Evolutionary conservation across 2,797 vertebrate species (phyloP), one percentile per base, ranked within the genome.

Genomic region (Acipenser transmontanus): DNA sequence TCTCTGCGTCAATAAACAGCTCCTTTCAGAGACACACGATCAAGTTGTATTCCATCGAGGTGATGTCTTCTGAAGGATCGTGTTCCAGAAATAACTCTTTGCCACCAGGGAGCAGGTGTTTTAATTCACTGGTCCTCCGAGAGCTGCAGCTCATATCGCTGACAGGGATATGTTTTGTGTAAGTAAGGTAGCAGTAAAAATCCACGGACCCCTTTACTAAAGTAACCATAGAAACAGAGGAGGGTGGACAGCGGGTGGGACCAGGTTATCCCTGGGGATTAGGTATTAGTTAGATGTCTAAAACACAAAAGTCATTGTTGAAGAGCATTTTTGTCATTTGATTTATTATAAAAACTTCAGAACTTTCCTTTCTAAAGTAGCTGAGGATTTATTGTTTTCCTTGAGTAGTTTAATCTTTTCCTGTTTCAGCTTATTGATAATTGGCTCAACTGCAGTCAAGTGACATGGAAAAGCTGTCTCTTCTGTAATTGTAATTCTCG

Each of bases 141-240:
- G 52, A 54, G 6, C n/a, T 54, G 52, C n/a, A 7, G 7, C 52
- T 54, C 52, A 9, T n/a, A 54, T 54, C 7, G 52, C 52, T 54
- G 52, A 9, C 52, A 54, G 52, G 6, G 52, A 54, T 8, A n/a
- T 54, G 7, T 8, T 54, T 54, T 54, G 9, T 54, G 7, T 54
- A 9, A 54, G 52, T 8, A 54, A 34, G 52, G n/a, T 54, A 54
- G 52, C 7, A 54, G 9, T 54, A 54, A 8, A 54, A 54, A 54
- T 9, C 5, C 51, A 54, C 9, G 8, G 52, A 54, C 2, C 8
- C 52, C 52, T n/a, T 54, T 54, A 54, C 52, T 54, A 54, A 54
- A 54, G 65, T 69, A 69, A 57, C 68, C 63, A 69, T 69, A 61
- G 68, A 65, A 65, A 69, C 68, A 61, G 63, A 60, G 14, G 62